Percentiles rank a stretch among this genome's conserved stretches.
phyloP scores from a whole-genome alignment of 1,140 invertebrate genomes.

The Bombus confusus region DNA sequence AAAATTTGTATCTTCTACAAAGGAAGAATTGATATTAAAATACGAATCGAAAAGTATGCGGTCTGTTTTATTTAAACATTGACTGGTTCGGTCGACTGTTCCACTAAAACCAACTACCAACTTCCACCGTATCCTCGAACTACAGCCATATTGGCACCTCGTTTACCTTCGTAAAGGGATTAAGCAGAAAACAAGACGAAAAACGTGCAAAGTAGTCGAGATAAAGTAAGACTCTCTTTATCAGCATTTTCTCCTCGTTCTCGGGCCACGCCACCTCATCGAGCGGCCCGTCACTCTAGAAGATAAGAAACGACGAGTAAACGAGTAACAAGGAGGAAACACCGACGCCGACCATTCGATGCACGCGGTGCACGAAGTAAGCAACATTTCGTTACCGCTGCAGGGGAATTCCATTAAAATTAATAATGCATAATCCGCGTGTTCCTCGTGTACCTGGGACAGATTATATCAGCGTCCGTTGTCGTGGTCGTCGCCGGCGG shows the following conservation, averaged over 20 bases:
- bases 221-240: background rate
- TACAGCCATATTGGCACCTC: too few species aligned
- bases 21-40: too few species aligned
- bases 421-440: constrained; percentile 58
- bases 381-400: constrained; percentile 44
- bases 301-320: background rate
- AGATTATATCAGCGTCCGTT: constrained; percentile 46
- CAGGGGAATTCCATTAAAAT: constrained; percentile 64
- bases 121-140: too few species aligned
- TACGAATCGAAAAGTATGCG: too few species aligned
- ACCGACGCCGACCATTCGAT: too few species aligned
- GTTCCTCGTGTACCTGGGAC: constrained; percentile 1
- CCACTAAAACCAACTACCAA: too few species aligned
- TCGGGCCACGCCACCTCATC: background rate
- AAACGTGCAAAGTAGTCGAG: background rate
- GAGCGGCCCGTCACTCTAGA: background rate
- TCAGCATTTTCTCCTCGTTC: background rate
- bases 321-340: background rate
- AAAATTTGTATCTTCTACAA: too few species aligned
- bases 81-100: too few species aligned
- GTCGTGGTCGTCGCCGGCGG: background rate
- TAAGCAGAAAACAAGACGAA: background rate
- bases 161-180: background rate
- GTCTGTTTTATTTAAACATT: too few species aligned
- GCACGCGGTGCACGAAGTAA: background rate